phyloP scores from a whole-genome alignment of 2,113 vertebrate genomes.

The Oncorhynchus kisutch region DNA sequence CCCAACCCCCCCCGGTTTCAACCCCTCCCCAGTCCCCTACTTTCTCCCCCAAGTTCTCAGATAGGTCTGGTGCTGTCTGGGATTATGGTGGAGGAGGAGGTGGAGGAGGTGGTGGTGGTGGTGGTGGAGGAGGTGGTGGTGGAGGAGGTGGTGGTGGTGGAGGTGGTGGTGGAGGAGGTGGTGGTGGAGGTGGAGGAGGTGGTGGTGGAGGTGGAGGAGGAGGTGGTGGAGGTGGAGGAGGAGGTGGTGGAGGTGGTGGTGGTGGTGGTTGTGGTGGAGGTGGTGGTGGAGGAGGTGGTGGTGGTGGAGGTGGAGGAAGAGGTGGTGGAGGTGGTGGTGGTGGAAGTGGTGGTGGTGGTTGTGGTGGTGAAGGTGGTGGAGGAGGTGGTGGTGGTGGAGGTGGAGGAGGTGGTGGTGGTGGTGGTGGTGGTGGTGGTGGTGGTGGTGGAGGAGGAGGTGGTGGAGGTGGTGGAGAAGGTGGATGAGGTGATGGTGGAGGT shows the following conservation, averaged over 20 bases:
- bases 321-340: neutral
- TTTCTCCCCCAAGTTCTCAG: neutral
- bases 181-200: neutral
- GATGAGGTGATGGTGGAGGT: rapidly evolving
- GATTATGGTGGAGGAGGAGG: too few species aligned
- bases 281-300: constrained; percentile 15
- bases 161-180: neutral
- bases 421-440: neutral
- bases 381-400: neutral
- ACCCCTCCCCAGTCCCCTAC: neutral
- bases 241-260: neutral
- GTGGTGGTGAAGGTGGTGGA: neutral
- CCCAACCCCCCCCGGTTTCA: too few species aligned
- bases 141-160: neutral
- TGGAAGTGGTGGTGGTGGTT: neutral
- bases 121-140: constrained; percentile 1
- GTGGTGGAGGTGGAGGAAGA: neutral
- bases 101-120: too few species aligned
- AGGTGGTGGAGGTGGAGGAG: neutral
- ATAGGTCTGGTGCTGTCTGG: too few species aligned
- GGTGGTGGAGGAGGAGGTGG: neutral
- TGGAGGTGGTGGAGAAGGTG: constrained; percentile 11
- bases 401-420: neutral
- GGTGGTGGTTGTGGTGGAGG: constrained; percentile 4
- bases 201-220: neutral